Base-by-base conservation (phyloP, 2,888 invertebrate species). In the Hartigia nigra region DNA sequence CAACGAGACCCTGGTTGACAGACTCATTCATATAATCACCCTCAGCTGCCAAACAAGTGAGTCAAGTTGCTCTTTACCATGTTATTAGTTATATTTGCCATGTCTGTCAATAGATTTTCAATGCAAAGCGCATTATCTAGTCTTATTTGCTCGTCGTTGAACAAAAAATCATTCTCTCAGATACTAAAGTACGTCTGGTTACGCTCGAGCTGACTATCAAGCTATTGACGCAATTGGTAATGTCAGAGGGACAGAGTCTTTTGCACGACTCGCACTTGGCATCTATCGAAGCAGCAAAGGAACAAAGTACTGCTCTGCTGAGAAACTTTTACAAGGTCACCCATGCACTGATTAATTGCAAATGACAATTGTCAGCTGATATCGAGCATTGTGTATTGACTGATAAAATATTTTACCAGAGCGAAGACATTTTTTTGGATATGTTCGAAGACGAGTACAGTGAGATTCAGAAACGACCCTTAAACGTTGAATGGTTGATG, bases 401-500 rank as follows among this genome's bases (percentile, higher is more conserved):
- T 35, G 35, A 75, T 36, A 12, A 55, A 55, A 55, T 55, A 77
- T 77, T 81, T 79, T 91, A 82, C 14, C 88, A 95, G 94, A 97
- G 97, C 86, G 99, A 99, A 92, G 99, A 99, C 89, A 98, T 99
- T 87, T 99, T 99, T 92, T 93, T 99, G 79, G 99, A 99, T 91
- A 97, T 99, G 95, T 99, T 99, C 91, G 99, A 99, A 92, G 98
- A 99, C 91, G 99, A 99, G 88, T 98, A 97, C 92, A 96, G 96
- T 89, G 98, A 98, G 92, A 97, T 99, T 95, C 95, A 95, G 85
- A 97, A 97, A 90, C 94, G 95, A 31, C 95, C 95, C 1, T 91
- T 98, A 77, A 98, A 97, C 91, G 98, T 99, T 1, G 98, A 99
- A 91, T 98, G 97, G 94, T 92, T 99, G 83, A 97, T 98, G 92